Percentiles rank a stretch among this genome's conserved stretches.
phyloP scores from a whole-genome alignment of 2,797 vertebrate species.

The Otolemur crassicaudatus region DNA sequence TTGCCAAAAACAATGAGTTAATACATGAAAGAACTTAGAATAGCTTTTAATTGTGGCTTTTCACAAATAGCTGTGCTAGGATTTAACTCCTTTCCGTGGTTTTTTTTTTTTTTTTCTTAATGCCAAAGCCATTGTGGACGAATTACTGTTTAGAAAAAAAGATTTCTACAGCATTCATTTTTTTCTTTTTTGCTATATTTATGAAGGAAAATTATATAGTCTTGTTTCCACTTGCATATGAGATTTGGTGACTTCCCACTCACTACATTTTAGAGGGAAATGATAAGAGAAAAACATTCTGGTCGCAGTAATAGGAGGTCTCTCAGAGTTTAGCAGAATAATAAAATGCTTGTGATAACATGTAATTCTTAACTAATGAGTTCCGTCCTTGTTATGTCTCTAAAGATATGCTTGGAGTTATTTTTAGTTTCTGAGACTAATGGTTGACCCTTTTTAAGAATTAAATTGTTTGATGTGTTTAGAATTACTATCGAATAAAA shows the following conservation, averaged over 20 bases:
- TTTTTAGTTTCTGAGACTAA: conserved; percentile 17
- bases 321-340: not conserved
- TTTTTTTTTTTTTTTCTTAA: conserved; percentile 10
- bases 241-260: not conserved
- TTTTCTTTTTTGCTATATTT: conserved; percentile 19
- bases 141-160: not conserved
- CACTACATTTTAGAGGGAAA: not conserved
- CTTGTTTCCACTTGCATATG: conserved; percentile 21
- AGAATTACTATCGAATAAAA: conserved; percentile 33
- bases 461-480: not conserved
- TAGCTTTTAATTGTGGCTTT: not conserved
- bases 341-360: not conserved
- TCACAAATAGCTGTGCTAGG: not conserved
- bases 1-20: not conserved
- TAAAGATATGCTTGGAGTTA: not conserved
- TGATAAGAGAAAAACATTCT: not conserved
- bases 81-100: not conserved
- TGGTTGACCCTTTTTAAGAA: not conserved
- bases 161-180: not conserved
- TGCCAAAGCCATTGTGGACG: not conserved
- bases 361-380: not conserved
- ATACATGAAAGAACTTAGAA: not conserved
- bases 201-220: not conserved
- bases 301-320: not conserved
- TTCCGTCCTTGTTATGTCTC: not conserved